Conservation (phyloP, 2,797 vertebrate species). For the Cercopithecus diana region DNA sequence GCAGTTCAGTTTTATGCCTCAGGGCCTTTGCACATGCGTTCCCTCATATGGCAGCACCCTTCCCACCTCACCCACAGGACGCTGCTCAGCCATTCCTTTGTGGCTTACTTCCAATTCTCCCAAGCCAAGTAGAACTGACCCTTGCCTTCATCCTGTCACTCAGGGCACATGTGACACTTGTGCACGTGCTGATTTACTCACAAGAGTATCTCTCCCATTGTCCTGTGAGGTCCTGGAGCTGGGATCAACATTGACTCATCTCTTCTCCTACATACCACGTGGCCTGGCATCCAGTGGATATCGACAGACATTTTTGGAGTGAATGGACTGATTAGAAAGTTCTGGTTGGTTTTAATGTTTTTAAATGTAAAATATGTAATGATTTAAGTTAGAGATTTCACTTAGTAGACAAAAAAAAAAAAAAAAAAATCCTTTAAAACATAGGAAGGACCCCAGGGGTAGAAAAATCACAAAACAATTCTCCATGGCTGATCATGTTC, state of each 20-base stretch:
- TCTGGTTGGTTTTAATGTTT: not conserved
- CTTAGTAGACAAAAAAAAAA: not conserved
- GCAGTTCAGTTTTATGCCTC: not conserved
- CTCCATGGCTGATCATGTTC: fast-evolving
- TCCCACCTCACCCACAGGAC: fast-evolving
- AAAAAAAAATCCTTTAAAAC: not conserved
- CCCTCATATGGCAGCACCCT: not conserved
- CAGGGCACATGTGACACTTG: fast-evolving
- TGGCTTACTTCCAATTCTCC: no score
- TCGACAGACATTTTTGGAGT: not conserved
- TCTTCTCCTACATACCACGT: fast-evolving
- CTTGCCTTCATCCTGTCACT: fast-evolving
- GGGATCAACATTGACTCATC: fast-evolving
- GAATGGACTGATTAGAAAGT: not conserved
- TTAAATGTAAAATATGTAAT: not conserved
- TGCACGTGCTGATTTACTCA: fast-evolving
- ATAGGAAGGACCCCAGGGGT: not conserved
- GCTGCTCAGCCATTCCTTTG: not conserved
- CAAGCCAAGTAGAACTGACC: not conserved
- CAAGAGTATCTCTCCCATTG: fast-evolving
- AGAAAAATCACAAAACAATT: not conserved
- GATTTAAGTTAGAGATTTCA: not conserved
- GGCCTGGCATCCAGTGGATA: fast-evolving
- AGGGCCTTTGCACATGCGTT: not conserved
- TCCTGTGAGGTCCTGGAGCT: no score